Evolutionary conservation across 2,888 invertebrate species (phyloP).

Genomic region (Sinelater perroti): DNA sequence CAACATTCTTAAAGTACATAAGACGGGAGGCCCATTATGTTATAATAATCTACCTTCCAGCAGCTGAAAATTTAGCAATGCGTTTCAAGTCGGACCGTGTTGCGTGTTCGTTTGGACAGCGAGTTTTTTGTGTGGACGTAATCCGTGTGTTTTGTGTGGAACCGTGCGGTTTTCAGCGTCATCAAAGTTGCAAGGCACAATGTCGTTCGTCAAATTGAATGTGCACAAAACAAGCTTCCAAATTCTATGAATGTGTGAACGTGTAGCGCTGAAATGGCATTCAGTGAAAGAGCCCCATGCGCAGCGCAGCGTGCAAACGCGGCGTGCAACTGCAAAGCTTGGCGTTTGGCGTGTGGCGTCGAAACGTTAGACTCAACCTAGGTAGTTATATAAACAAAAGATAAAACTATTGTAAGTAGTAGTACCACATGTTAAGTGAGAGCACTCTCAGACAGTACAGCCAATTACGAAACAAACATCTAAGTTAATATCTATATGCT

Average conservation of each 20-base stretch:
- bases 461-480: slow-evolving; percentile 40
- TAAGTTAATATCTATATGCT: slow-evolving; percentile 44
- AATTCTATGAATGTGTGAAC: slow-evolving; percentile 19
- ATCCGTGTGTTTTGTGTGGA: not conserved
- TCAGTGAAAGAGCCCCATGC: slow-evolving; percentile 30
- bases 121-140: slow-evolving; percentile 10
- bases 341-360: slow-evolving; percentile 25
- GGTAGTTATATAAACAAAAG: slow-evolving; percentile 51
- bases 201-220: slow-evolving; percentile 22
- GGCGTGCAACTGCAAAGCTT: slow-evolving; percentile 31
- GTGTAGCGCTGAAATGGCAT: slow-evolving; percentile 30
- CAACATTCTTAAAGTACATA: no score
- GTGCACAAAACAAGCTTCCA: slow-evolving; percentile 22
- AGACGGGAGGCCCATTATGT: no score
- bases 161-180: slow-evolving; percentile 8
- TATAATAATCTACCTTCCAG: no score
- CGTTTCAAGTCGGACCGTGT: no score
- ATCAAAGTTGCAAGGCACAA: slow-evolving; percentile 23
- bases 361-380: slow-evolving; percentile 57
- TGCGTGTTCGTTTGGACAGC: no score
- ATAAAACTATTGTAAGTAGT: slow-evolving; percentile 14
- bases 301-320: slow-evolving; percentile 30
- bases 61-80: no score
- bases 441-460: slow-evolving; percentile 38
- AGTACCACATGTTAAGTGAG: slow-evolving; percentile 24